Base-by-base conservation (phyloP, 2,113 vertebrate species). In the Colaptes auratus region DNA sequence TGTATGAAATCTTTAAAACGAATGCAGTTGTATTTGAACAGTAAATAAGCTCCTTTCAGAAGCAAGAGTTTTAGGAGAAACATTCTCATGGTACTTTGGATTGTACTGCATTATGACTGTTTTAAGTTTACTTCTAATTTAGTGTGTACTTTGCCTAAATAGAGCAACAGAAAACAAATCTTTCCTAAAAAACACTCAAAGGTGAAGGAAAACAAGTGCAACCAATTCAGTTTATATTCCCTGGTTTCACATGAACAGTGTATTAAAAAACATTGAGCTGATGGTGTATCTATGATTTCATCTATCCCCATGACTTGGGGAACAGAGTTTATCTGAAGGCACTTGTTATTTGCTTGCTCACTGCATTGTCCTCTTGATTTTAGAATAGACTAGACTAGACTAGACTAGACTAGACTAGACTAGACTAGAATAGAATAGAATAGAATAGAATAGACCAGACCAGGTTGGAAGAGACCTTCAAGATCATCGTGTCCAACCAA, bases 71-170 rank as follows among this genome's bases (percentile, higher is more conserved):
- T 92, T 53, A 44, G 16, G 33, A 77, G 1, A 55, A 89, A 44
- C 14, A 50, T 92, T 82, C 30, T 70, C 65, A 46, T 24, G 1
- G 5, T 85, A 8, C 52, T 84, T 81, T 67, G 14, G 15, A 83
- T 74, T 93, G 81, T n/a, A 81, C 18, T 25, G 14, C 9, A 42
- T 63, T 61, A 69, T 24, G 33, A 7, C 13, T 55, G 6, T 36
- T 67, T 87, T 85, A 60, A 84, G 25, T 59, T 65, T 48, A 72
- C 18, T 84, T 91, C 69, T 67, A 76, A 48, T 78, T 92, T 79
- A 56, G 24, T 71, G 35, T 15, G 7, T 46, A 52, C 4, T 15
- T 79, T 27, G 16, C 20, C 44, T 67, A 81, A 15, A 74, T 6
- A 31, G 46, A 74, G 15, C 4, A 81, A 58, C 2, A 84, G 15